phyloP scores from a whole-genome alignment of 1,140 invertebrate species.

The Drosophila insularis region DNA sequence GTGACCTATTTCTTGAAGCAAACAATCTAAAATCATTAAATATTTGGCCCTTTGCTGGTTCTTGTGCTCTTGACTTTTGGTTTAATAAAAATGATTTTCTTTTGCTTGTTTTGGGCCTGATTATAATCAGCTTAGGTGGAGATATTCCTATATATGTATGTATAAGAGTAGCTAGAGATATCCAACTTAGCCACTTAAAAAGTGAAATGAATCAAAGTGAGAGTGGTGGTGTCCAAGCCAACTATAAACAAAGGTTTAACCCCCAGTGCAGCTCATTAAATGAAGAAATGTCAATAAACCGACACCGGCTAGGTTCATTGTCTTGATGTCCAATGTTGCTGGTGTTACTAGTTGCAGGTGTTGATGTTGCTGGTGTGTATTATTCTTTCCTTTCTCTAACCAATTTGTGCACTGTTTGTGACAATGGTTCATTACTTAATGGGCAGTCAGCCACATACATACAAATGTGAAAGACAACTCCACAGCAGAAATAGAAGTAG shows the following conservation, averaged over 20 bases:
- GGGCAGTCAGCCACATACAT: conserved; percentile 42
- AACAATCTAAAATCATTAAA: conserved; percentile 9
- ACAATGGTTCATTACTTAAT: conserved; percentile 78
- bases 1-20: not conserved
- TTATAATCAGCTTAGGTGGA: too few relatives aligned
- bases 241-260: conserved; percentile 51
- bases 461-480: conserved; percentile 53
- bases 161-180: not conserved
- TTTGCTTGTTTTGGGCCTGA: not conserved
- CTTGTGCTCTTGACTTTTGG: too few relatives aligned
- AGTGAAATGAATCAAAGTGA: conserved; percentile 54
- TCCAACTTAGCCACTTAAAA: conserved; percentile 29
- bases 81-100: too few relatives aligned
- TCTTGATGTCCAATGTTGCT: conserved; percentile 13
- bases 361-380: conserved; percentile 1
- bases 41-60: too few relatives aligned
- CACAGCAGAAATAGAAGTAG: conserved; percentile 41
- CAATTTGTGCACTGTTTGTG: conserved; percentile 42
- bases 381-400: conserved; percentile 15
- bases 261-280: conserved; percentile 64
- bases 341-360: not conserved
- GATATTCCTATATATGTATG: too few relatives aligned
- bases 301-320: conserved; percentile 23
- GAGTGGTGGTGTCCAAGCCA: conserved; percentile 26
- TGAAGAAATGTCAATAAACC: conserved; percentile 76